Percentiles rank a stretch among this genome's conserved stretches.
Conservation (phyloP, 2,888 invertebrate species). For the Meliscaeva auricollis region DNA sequence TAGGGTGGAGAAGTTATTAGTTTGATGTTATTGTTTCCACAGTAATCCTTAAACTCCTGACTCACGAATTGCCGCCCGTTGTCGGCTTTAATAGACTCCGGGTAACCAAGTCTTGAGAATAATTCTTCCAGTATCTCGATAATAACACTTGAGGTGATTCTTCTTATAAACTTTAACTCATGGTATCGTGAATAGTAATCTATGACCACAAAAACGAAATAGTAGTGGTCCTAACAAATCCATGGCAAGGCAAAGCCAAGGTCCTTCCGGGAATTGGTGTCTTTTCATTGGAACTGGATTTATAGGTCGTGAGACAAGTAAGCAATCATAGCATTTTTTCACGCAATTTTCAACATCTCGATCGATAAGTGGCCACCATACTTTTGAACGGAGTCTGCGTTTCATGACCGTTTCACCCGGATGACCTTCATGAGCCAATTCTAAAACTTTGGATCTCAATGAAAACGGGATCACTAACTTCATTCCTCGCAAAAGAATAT, state of each 20-base stretch:
- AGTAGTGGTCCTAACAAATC: slow-evolving; percentile 3
- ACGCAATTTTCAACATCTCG: slow-evolving; percentile 72
- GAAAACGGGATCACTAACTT: neutral
- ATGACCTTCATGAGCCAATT: slow-evolving; percentile 45
- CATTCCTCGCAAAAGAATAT: slow-evolving; percentile 3
- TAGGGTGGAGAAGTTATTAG: slow-evolving; percentile 23
- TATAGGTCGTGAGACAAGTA: slow-evolving; percentile 65
- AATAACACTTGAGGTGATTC: slow-evolving; percentile 3
- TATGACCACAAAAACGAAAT: slow-evolving; percentile 4
- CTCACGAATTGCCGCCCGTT: slow-evolving; percentile 47
- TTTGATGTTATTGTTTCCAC: slow-evolving; percentile 21
- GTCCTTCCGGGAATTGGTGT: slow-evolving; percentile 9
- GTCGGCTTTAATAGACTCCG: slow-evolving; percentile 45
- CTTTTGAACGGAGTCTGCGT: slow-evolving; percentile 58
- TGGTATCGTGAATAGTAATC: slow-evolving; percentile 6
- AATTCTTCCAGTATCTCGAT: slow-evolving; percentile 29
- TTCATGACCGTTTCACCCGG: slow-evolving; percentile 46
- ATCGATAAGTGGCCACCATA: slow-evolving; percentile 74
- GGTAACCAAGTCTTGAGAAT: slow-evolving; percentile 31
- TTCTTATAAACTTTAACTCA: neutral
- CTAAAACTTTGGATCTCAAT: slow-evolving; percentile 10
- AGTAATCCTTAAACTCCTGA: slow-evolving; percentile 30
- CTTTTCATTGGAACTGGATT: slow-evolving; percentile 72
- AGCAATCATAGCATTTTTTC: slow-evolving; percentile 71
- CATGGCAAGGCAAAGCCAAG: slow-evolving; percentile 1